Conservation (phyloP, 2,888 invertebrate genomes). For the Tetranychus piercei region DNA sequence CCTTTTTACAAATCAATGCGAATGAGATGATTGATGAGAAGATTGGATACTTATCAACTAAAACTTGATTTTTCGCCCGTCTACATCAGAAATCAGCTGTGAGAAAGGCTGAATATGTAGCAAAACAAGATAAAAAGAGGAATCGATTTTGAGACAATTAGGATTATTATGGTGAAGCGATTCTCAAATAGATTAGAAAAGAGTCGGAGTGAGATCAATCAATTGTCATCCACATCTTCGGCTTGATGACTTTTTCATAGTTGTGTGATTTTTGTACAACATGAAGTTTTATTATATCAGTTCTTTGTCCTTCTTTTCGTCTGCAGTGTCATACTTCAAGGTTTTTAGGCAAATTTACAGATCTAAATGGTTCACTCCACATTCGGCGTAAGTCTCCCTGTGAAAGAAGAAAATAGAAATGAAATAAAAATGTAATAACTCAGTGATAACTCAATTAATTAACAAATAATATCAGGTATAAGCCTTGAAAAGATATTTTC, state of each 20-base stretch:
- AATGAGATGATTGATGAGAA: too few relatives aligned
- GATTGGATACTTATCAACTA: too few relatives aligned
- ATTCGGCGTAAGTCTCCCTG: slow-evolving; percentile 88
- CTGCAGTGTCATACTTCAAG: slow-evolving; percentile 46
- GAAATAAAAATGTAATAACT: not conserved
- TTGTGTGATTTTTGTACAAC: not conserved
- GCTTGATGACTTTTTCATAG: not conserved
- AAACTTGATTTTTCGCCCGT: too few relatives aligned
- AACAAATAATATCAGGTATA: not conserved
- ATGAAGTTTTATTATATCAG: not conserved
- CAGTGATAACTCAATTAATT: too few relatives aligned
- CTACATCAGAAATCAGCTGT: too few relatives aligned
- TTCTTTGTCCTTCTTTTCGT: not conserved
- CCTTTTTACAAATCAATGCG: too few relatives aligned
- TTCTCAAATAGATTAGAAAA: too few relatives aligned
- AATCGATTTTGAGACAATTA: too few relatives aligned
- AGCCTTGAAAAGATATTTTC: not conserved
- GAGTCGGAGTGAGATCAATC: not conserved
- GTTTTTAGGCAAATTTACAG: slow-evolving; percentile 58
- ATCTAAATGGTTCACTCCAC: slow-evolving; percentile 92
- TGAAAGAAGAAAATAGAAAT: not conserved
- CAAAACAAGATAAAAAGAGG: too few relatives aligned
- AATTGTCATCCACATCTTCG: not conserved
- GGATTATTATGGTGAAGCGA: too few relatives aligned
- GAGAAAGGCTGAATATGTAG: too few relatives aligned